phyloP scores from a whole-genome alignment of 1,140 invertebrate genomes.

The Hydropsyche tenuis region DNA sequence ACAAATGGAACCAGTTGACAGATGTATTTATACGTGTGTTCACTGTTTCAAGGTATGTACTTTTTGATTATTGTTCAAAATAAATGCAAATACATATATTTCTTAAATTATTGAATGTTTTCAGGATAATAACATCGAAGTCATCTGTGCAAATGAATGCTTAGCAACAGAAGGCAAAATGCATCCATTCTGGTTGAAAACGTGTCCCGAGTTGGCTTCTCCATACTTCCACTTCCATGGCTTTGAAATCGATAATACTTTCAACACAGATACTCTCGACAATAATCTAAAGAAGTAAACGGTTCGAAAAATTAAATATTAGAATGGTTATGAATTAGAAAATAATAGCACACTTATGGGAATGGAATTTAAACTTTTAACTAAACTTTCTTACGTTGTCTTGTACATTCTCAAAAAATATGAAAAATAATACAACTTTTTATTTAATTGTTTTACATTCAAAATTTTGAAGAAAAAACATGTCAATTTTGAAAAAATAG shows the following conservation, averaged over 20 bases:
- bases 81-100: neutral
- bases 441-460: no score
- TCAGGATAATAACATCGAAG: slow-evolving; percentile 33
- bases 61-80: no score
- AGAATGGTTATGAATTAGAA: neutral
- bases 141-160: slow-evolving; percentile 46
- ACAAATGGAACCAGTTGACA: slow-evolving; percentile 39
- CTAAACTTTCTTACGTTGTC: no score
- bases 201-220: slow-evolving; percentile 40
- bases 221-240: slow-evolving; percentile 32
- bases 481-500: no score
- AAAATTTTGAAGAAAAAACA: no score
- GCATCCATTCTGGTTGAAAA: slow-evolving; percentile 33
- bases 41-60: slow-evolving; percentile 46
- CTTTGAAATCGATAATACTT: slow-evolving; percentile 13
- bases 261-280: neutral
- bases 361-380: no score
- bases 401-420: no score
- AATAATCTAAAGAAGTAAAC: slow-evolving; percentile 19
- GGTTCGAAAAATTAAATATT: neutral
- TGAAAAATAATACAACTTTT: no score
- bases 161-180: slow-evolving; percentile 41
- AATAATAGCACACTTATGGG: neutral
- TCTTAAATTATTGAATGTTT: slow-evolving; percentile 4
- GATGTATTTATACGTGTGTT: slow-evolving; percentile 45